Percentiles rank a stretch among this genome's conserved stretches.
Conservation (phyloP, 2,888 invertebrate species). For the Agrochola lychnidis region DNA sequence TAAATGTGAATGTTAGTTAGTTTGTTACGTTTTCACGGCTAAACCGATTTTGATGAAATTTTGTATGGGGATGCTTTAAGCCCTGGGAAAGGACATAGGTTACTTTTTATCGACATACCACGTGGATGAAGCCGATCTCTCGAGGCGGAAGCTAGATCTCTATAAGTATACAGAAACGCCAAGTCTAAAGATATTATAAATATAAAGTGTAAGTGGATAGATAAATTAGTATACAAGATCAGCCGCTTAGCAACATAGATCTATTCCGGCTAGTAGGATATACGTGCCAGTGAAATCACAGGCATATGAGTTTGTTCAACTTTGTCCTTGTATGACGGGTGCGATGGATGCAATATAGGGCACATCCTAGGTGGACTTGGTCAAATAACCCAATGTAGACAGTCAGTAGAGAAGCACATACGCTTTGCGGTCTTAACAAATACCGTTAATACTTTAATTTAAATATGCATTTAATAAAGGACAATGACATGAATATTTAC, state of each 20-base stretch:
- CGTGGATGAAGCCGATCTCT: neutral
- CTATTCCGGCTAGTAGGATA: slow-evolving; percentile 18
- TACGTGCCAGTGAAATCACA: neutral
- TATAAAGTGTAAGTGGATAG: too few relatives aligned
- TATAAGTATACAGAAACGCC: neutral
- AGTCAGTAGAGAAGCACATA: neutral
- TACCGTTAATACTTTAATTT: too few relatives aligned
- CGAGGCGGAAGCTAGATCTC: neutral
- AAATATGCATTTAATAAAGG: too few relatives aligned
- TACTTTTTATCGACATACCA: neutral
- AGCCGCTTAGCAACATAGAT: slow-evolving; percentile 6
- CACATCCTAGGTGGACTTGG: neutral
- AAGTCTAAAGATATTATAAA: neutral
- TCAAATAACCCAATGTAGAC: neutral
- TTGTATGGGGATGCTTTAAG: neutral
- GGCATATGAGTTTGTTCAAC: slow-evolving; percentile 36
- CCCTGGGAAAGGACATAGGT: neutral
- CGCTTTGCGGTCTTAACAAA: too few relatives aligned
- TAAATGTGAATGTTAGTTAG: neutral
- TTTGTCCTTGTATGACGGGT: neutral
- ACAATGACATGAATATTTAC: too few relatives aligned
- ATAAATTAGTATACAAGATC: neutral
- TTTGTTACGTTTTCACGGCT: neutral
- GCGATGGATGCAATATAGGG: neutral
- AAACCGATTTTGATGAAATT: neutral